Conservation (phyloP, 2,888 invertebrate genomes). For the Meghimatium bilineatum region DNA sequence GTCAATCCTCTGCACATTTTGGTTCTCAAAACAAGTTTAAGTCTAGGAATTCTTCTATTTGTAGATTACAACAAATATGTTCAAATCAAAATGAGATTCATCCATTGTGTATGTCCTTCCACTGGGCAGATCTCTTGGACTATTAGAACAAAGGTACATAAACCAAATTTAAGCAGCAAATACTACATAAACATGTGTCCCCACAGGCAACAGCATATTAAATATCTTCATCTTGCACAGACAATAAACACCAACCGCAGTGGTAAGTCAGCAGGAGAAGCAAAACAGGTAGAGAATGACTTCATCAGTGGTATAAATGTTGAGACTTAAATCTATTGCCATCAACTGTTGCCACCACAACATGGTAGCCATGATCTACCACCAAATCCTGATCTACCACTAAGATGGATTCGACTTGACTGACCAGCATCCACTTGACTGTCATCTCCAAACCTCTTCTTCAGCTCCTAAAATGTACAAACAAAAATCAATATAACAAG, state of each 20-base stretch:
- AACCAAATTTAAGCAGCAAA: not conserved
- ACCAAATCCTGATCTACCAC: slow-evolving; percentile 54
- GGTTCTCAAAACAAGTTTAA: too few relatives aligned
- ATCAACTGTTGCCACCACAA: slow-evolving; percentile 48
- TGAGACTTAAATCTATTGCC: too few relatives aligned
- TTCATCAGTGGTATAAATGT: not conserved
- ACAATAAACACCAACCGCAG: not conserved
- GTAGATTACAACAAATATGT: too few relatives aligned
- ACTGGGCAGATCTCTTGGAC: not conserved
- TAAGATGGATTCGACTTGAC: slow-evolving; percentile 58
- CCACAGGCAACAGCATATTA: too few relatives aligned
- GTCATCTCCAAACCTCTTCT: slow-evolving; percentile 67
- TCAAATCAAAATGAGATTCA: not conserved
- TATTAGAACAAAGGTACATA: not conserved
- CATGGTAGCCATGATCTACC: slow-evolving; percentile 49
- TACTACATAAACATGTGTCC: not conserved
- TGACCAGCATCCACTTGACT: slow-evolving; percentile 56
- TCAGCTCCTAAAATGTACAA: slow-evolving; percentile 64
- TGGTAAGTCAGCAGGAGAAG: not conserved
- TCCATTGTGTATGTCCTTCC: not conserved
- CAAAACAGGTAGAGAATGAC: not conserved
- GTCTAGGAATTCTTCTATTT: too few relatives aligned
- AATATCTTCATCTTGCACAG: not conserved
- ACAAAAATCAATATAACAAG: not conserved
- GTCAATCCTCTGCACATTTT: too few relatives aligned